A percentile compares a stretch with the other conserved stretches of the same genome.
These are phyloP conservation scores for Stichodactyla mertensii DNA, from an alignment of 64 coral and sea anemone genomes.

Conservation along the genomic window DNA sequence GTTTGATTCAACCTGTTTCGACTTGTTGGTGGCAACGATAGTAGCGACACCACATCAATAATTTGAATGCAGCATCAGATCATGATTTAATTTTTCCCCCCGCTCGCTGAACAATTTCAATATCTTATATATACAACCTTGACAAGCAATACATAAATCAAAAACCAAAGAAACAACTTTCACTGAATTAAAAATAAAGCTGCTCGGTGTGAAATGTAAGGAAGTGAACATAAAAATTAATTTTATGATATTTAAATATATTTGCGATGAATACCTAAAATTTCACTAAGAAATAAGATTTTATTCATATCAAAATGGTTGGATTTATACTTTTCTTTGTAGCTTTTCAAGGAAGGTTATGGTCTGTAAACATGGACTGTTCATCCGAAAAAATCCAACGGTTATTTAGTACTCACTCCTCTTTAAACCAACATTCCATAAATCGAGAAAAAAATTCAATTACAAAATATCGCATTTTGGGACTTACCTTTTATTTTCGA, in stretches of 20 bases:
- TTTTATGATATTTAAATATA: not conserved
- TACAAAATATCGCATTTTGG: not conserved
- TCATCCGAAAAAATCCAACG: conserved; percentile 31
- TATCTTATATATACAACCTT: too few relatives aligned
- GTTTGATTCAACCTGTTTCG: not conserved
- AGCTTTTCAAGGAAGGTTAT: not conserved
- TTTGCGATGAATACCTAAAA: not conserved
- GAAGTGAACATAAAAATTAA: not conserved
- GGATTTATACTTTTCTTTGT: not conserved
- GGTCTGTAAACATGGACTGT: conserved; percentile 18
- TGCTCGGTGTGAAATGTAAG: too few relatives aligned
- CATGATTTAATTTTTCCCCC: too few relatives aligned
- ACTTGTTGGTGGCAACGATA: not conserved
- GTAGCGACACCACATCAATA: not conserved
- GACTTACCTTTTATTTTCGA: conserved; percentile 6
- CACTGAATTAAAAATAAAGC: too few relatives aligned
- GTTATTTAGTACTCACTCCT: not conserved
- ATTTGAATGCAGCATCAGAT: not conserved
- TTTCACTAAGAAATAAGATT: not conserved
- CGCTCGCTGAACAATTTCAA: too few relatives aligned
- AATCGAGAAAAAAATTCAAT: not conserved
- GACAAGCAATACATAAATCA: too few relatives aligned
- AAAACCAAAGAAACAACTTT: too few relatives aligned
- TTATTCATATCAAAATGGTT: not conserved
- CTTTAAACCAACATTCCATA: not conserved